phyloP scores from a whole-genome alignment of 2,888 invertebrate species.

The Notodonta ziczac region DNA sequence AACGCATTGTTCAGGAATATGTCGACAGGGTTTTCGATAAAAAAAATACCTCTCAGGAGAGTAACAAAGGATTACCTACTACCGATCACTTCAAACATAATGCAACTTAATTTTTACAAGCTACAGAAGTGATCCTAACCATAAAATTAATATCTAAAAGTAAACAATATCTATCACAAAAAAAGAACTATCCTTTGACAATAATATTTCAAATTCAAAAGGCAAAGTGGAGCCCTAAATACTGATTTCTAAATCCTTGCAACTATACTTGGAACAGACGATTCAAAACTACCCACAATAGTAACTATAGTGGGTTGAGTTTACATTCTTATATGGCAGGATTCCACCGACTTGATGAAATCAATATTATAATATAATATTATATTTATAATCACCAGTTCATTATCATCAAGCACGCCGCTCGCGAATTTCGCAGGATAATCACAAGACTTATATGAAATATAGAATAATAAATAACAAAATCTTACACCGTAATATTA shows the following conservation, averaged over 20 bases:
- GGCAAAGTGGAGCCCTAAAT: constrained; percentile 42
- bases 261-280: neutral
- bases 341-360: neutral
- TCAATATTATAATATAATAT: too few relatives aligned
- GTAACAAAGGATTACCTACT: constrained; percentile 31
- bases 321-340: neutral
- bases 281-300: neutral
- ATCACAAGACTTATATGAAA: constrained; percentile 74
- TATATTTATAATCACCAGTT: constrained; percentile 7
- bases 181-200: constrained; percentile 50
- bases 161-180: constrained; percentile 78
- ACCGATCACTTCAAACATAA: constrained; percentile 32
- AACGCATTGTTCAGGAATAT: constrained; percentile 69
- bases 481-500: constrained; percentile 69
- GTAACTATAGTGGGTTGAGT: neutral
- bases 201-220: constrained; percentile 44
- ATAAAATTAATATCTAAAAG: constrained; percentile 63
- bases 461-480: constrained; percentile 83
- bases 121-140: constrained; percentile 43
- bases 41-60: constrained; percentile 29
- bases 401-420: constrained; percentile 33
- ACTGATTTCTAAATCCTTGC: constrained; percentile 42
- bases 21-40: constrained; percentile 23
- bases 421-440: constrained; percentile 60
- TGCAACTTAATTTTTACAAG: constrained; percentile 33